phyloP scores from a whole-genome alignment of 1,140 invertebrate genomes.

The Drosophila nebulosa region DNA sequence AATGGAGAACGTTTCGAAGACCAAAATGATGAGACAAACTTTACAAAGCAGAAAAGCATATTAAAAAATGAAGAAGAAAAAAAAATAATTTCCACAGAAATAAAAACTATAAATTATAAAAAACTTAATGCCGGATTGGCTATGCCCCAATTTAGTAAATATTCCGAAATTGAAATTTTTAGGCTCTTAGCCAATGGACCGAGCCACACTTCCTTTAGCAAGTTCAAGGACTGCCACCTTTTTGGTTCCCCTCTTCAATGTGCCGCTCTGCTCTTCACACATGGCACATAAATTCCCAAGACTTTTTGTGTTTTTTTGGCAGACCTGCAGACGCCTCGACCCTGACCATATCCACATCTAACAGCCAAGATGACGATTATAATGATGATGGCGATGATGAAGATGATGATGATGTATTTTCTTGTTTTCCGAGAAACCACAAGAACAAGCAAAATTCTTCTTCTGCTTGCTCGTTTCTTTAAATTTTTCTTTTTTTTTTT shows the following conservation, averaged over 20 bases:
- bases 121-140: background rate
- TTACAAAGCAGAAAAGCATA: background rate
- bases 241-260: background rate
- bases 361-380: conserved; percentile 11
- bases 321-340: conserved; percentile 50
- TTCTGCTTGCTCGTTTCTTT: conserved; percentile 45
- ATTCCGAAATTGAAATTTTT: conserved; percentile 10
- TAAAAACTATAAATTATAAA: background rate
- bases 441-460: conserved; percentile 50
- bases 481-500: background rate
- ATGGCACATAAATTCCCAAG: conserved; percentile 39
- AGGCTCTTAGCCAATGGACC: conserved; percentile 44
- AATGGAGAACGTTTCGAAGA: too few species aligned
- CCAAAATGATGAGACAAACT: too few species aligned
- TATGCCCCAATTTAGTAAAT: background rate
- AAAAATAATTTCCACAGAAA: background rate
- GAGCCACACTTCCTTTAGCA: conserved; percentile 54
- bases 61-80: background rate
- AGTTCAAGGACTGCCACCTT: conserved; percentile 56
- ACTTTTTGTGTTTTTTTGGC: conserved; percentile 42
- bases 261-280: conserved; percentile 15
- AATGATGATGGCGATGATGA: conserved; percentile 29
- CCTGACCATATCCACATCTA: conserved; percentile 32
- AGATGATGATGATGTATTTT: conserved; percentile 51
- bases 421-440: conserved; percentile 44